phyloP scores from a whole-genome alignment of 2,797 vertebrate species.

The Danio tinwini region DNA sequence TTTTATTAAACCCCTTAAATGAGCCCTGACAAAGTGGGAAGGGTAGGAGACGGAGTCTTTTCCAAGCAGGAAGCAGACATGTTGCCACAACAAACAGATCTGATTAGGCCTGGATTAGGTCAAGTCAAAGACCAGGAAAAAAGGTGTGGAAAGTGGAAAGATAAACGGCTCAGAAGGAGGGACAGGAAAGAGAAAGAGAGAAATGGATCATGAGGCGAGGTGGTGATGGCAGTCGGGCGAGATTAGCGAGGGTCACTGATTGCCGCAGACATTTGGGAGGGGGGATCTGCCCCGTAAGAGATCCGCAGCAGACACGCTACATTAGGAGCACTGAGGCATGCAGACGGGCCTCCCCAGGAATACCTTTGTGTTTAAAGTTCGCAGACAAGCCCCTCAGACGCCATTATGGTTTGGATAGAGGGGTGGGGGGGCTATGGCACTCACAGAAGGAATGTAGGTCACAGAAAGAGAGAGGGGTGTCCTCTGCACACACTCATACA shows the following conservation, averaged over 20 bases:
- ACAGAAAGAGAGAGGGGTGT: slow-evolving; percentile 42
- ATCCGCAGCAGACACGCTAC: slow-evolving; percentile 44
- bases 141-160: slow-evolving; percentile 46
- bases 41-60: slow-evolving; percentile 12
- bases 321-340: slow-evolving; percentile 49
- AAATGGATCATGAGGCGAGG: not conserved
- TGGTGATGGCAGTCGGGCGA: slow-evolving; percentile 10
- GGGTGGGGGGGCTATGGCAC: slow-evolving; percentile 8
- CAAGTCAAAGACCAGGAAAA: slow-evolving; percentile 41
- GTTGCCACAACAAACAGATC: slow-evolving; percentile 61
- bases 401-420: slow-evolving; percentile 43
- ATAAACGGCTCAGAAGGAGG: slow-evolving; percentile 19
- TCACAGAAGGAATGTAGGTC: slow-evolving; percentile 59
- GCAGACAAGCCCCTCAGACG: slow-evolving; percentile 48
- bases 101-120: slow-evolving; percentile 58
- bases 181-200: slow-evolving; percentile 20
- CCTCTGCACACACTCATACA: slow-evolving; percentile 36
- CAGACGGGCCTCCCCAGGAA: slow-evolving; percentile 40
- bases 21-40: slow-evolving; percentile 41
- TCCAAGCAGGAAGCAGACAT: slow-evolving; percentile 60
- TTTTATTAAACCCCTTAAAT: slow-evolving; percentile 44
- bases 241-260: slow-evolving; percentile 19
- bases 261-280: slow-evolving; percentile 20
- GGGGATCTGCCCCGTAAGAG: not conserved
- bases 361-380: slow-evolving; percentile 52